Base-by-base conservation (phyloP, 2,888 invertebrate genomes). In the Molorchus minor region DNA sequence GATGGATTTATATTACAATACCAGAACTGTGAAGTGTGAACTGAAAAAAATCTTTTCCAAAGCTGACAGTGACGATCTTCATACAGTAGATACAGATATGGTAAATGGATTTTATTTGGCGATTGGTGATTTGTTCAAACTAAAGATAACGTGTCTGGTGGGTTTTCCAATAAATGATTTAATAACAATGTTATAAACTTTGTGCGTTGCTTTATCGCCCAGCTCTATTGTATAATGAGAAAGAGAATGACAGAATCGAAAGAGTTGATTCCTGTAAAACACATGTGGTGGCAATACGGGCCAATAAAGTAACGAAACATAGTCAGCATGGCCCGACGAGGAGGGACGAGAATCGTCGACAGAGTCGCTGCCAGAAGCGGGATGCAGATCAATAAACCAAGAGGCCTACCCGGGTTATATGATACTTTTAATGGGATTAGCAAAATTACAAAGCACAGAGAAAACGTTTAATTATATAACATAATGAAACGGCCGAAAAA, bases 351-450 rank as follows among this genome's bases (percentile, higher is more conserved):
- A 35, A 21, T 46, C 33, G 36, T 47, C 57, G 56, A 47, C 41
- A 43, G 33, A 40, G 51, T 53, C 40, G 41, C 38, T 47, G 52
- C 53, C 55, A 29, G 58, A 56, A 62, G 71, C 69, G 72, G 71
- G 65, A 69, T 69, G 74, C 60, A 59, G 78, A 78, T 79, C 79
- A 77, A 79, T 78, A 77, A 75, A 71, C 75, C 75, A 76, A 76
- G 75, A 77, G 77, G 77, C 76, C 76, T 76, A 76, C 77, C 75
- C 75, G 72, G 76, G 80, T 77, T 78, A 79, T 78, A 74, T 75
- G 80, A 80, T 80, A 79, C 80, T 78, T 79, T 78, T 80, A 79
- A 80, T 79, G 75, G 79, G 79, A 79, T 80, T 79, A 80, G 72
- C 77, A 73, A 79, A 79, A 80, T 79, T 79, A 79, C 78, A 75